These are phyloP conservation scores for Protonemura montana DNA, from an alignment of 2,888 invertebrate genomes.

Conservation along the genomic window DNA sequence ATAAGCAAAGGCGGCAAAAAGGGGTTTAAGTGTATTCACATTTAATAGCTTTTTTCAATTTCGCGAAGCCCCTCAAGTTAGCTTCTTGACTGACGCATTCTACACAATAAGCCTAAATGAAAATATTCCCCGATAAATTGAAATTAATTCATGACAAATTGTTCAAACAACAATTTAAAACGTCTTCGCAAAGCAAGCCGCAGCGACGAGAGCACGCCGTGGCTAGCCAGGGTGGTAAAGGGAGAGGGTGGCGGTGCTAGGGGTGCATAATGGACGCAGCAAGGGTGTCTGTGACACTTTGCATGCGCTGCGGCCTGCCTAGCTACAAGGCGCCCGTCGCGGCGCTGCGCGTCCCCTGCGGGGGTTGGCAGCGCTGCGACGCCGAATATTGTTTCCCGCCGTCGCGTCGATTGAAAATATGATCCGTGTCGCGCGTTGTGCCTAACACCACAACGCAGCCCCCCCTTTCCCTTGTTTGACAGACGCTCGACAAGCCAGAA, in stretches of 20 bases:
- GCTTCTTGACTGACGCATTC: conserved; percentile 14
- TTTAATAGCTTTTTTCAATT: conserved; percentile 36
- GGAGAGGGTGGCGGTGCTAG: not conserved
- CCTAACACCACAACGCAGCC: not conserved
- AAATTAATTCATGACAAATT: conserved; percentile 39
- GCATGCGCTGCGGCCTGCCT: not conserved
- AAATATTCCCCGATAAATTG: conserved; percentile 34
- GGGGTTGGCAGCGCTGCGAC: not conserved
- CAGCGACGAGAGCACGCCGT: not conserved
- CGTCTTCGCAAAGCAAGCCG: not conserved
- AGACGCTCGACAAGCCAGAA: not conserved
- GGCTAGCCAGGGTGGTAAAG: not conserved
- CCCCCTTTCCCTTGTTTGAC: not conserved
- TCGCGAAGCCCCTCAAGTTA: conserved; percentile 26
- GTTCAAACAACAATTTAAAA: not conserved
- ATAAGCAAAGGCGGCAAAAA: not conserved
- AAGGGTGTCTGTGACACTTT: conserved; percentile 1
- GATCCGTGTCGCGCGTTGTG: conserved; percentile 12
- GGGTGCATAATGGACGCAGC: not conserved
- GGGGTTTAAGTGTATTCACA: not conserved
- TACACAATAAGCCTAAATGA: not conserved
- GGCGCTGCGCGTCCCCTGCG: not conserved
- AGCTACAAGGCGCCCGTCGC: not conserved
- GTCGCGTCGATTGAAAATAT: not conserved
- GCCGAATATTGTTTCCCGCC: not conserved